phyloP scores from a whole-genome alignment of 2,797 vertebrate species.

The Taeniopygia guttata region DNA sequence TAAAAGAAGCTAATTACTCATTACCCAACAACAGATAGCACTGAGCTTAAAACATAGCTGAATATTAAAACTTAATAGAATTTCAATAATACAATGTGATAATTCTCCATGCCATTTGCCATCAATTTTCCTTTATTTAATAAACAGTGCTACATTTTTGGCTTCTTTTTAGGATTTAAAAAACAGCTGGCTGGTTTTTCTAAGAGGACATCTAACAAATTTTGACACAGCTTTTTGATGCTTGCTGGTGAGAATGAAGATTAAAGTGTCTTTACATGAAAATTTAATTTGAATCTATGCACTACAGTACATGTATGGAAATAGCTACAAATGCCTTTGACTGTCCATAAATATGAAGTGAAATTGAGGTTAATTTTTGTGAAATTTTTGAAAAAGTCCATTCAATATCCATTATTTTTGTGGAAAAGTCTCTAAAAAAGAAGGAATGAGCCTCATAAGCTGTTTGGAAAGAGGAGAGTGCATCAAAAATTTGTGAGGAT shows the following conservation, averaged over 20 bases:
- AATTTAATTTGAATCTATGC: background rate
- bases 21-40: background rate
- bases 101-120: background rate
- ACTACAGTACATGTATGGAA: background rate
- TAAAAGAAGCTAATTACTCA: background rate
- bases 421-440: background rate
- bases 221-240: background rate
- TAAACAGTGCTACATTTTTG: background rate
- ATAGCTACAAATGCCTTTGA: background rate
- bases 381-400: background rate
- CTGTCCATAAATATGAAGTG: background rate
- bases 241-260: background rate
- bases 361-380: background rate
- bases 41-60: background rate
- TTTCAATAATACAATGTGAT: background rate
- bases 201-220: background rate
- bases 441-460: background rate
- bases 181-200: background rate
- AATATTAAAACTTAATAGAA: background rate
- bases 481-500: background rate
- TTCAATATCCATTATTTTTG: background rate
- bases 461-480: background rate
- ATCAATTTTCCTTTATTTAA: background rate
- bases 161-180: background rate
- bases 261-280: background rate